These are phyloP conservation scores for Platerodrilus igneus DNA, from an alignment of 2,888 invertebrate genomes.

Conservation along the genomic window DNA sequence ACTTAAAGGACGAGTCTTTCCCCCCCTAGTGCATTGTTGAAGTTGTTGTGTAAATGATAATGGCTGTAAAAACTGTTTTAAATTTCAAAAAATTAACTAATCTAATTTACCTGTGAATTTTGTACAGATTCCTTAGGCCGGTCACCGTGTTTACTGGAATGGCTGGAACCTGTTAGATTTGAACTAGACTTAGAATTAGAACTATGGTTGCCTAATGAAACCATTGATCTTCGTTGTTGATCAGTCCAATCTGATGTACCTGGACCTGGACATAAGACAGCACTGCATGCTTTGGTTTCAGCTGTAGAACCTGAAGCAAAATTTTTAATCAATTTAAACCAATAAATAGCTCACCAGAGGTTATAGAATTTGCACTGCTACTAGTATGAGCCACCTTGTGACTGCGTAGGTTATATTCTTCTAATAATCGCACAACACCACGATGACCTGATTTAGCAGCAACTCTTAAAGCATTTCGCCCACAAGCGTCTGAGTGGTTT, in stretches of 20 bases:
- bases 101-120: constrained; percentile 34
- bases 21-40: constrained; percentile 73
- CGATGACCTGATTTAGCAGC: constrained; percentile 89
- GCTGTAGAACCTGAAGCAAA: constrained; percentile 52
- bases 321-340: not conserved
- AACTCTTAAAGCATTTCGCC: constrained; percentile 80
- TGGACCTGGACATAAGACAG: constrained; percentile 51
- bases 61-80: constrained; percentile 54
- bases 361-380: constrained; percentile 46
- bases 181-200: constrained; percentile 76
- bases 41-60: constrained; percentile 91
- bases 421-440: constrained; percentile 74
- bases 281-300: constrained; percentile 60
- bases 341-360: constrained; percentile 38
- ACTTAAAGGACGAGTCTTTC: constrained; percentile 60
- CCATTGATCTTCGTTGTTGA: constrained; percentile 51
- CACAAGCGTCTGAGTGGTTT: constrained; percentile 79
- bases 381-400: constrained; percentile 43
- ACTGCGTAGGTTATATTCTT: constrained; percentile 55
- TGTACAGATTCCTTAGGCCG: constrained; percentile 38
- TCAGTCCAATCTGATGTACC: constrained; percentile 48
- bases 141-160: constrained; percentile 46
- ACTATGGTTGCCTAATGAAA: constrained; percentile 63
- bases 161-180: constrained; percentile 63
- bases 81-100: no score